phyloP scores from a whole-genome alignment of 1,140 invertebrate genomes.

The Oreohelix idahoensis region DNA sequence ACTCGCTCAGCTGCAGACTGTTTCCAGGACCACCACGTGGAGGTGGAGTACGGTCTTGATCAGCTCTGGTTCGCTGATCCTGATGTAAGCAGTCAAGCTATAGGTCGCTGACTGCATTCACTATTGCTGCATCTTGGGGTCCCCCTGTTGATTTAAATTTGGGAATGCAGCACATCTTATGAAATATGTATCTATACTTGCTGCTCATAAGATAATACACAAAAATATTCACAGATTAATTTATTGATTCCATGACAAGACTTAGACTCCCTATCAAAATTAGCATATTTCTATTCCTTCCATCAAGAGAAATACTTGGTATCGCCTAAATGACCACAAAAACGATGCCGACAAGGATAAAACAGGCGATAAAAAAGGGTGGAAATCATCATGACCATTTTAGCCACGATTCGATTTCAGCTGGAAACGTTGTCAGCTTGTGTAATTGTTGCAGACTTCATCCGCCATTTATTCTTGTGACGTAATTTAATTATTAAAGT shows the following conservation, averaged over 20 bases:
- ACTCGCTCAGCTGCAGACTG: no score
- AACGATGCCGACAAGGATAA: neutral
- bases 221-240: slow-evolving; percentile 17
- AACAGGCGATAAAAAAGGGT: slow-evolving; percentile 1
- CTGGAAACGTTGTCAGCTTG: neutral
- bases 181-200: neutral
- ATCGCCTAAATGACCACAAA: neutral
- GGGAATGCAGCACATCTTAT: neutral
- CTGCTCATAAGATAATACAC: slow-evolving; percentile 26
- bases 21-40: no score
- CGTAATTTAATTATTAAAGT: neutral
- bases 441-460: neutral
- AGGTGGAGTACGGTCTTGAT: no score
- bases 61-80: no score
- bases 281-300: neutral
- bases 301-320: neutral
- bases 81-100: no score
- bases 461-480: neutral
- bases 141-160: no score
- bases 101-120: no score
- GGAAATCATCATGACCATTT: slow-evolving; percentile 28
- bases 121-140: no score
- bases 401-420: neutral
- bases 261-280: neutral
- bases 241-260: neutral